Conservation (phyloP, 2,113 vertebrate species). For the Vulpes lagopus region DNA sequence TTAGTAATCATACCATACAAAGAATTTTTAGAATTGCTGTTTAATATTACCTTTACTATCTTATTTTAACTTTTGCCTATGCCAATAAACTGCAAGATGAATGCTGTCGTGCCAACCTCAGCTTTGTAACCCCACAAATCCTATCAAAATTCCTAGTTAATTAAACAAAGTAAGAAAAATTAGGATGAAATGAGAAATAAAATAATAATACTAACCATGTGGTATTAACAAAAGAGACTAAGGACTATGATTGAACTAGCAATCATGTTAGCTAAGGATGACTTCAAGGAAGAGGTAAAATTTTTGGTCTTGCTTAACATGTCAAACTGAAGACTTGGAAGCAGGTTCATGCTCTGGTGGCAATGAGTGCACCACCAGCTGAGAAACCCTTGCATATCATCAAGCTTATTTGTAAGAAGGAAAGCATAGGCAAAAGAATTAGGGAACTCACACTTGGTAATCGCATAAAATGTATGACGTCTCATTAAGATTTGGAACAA, state of each 20-base stretch:
- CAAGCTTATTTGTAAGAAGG: neutral
- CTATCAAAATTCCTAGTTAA: neutral
- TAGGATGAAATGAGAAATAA: neutral
- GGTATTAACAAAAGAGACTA: neutral
- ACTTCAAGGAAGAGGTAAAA: neutral
- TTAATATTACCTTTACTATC: neutral
- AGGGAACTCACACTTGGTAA: neutral
- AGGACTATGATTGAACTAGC: neutral
- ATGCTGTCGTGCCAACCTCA: neutral
- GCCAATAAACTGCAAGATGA: neutral
- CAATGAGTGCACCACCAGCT: neutral
- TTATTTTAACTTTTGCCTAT: neutral
- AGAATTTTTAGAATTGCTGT: neutral
- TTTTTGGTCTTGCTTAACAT: neutral
- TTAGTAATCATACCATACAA: neutral
- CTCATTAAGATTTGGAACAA: neutral
- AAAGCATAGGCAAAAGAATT: neutral
- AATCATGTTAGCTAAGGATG: neutral
- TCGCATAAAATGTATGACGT: neutral
- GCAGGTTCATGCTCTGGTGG: neutral
- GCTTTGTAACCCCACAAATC: neutral
- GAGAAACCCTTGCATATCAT: neutral
- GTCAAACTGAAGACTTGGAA: neutral
- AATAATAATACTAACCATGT: neutral
- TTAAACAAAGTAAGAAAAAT: conserved; percentile 1